A percentile compares a stretch with the other conserved stretches of the same genome.
Evolutionary conservation across 2,113 vertebrate species (phyloP).

Genomic region (Alces alces): DNA sequence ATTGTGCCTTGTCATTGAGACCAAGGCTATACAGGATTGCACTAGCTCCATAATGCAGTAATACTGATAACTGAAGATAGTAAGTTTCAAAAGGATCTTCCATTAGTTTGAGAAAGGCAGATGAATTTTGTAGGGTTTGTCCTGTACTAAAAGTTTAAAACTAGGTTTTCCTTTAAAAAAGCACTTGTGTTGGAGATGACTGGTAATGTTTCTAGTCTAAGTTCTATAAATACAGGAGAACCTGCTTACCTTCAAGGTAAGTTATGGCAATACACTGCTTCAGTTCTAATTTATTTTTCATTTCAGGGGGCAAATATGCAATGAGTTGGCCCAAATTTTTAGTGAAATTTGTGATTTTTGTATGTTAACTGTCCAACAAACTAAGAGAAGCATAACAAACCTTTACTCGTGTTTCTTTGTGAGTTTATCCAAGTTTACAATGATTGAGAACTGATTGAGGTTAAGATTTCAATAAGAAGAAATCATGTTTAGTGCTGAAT

Average conservation of each 20-base stretch:
- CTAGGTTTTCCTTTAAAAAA: conserved; percentile 73
- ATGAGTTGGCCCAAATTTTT: conserved; percentile 82
- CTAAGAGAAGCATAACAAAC: conserved; percentile 74
- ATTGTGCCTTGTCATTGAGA: conserved; percentile 97
- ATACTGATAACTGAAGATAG: conserved; percentile 82
- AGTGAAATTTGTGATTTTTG: conserved; percentile 79
- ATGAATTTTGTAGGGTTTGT: conserved; percentile 75
- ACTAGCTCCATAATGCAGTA: conserved; percentile 97
- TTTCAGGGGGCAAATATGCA: conserved; percentile 83
- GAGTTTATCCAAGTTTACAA: conserved; percentile 79
- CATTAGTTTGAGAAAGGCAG: conserved; percentile 78
- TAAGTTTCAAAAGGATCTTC: conserved; percentile 84
- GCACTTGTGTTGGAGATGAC: conserved; percentile 72
- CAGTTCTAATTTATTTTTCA: conserved; percentile 85
- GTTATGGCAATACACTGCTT: conserved; percentile 84
- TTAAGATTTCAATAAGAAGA: conserved; percentile 71
- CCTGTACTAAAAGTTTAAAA: conserved; percentile 80
- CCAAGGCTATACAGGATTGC: conserved; percentile 96
- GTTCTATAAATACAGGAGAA: conserved; percentile 74
- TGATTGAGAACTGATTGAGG: conserved; percentile 75
- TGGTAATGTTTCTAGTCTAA: conserved; percentile 60
- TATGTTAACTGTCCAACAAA: conserved; percentile 76
- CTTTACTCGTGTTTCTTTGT: conserved; percentile 74
- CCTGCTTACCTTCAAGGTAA: conserved; percentile 79
- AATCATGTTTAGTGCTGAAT: conserved; percentile 53